Evolutionary conservation across 2,797 vertebrate genomes (phyloP).

Genomic region (Phalloptychus januarius): DNA sequence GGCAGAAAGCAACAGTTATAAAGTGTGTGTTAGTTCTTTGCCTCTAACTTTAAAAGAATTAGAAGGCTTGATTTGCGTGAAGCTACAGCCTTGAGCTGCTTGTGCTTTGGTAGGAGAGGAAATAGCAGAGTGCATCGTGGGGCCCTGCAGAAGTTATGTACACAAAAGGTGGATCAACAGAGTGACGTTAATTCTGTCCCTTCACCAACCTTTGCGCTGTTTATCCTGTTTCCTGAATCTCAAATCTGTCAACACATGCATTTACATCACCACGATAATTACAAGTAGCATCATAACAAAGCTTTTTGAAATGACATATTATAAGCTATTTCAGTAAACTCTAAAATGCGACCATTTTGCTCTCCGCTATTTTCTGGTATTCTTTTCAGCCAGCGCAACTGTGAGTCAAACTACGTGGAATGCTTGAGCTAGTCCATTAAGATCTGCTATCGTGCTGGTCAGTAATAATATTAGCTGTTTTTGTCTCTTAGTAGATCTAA

Average conservation of each 20-base stretch:
- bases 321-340: conserved; percentile 7
- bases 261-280: conserved; percentile 3
- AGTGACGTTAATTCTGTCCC: conserved; percentile 8
- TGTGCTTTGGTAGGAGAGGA: conserved; percentile 46
- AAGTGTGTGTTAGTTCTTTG: conserved; percentile 17
- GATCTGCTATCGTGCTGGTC: not conserved
- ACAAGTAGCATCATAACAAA: not conserved
- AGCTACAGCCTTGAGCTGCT: conserved; percentile 69
- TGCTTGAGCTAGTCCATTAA: conserved; percentile 1
- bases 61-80: conserved; percentile 42
- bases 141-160: conserved; percentile 32
- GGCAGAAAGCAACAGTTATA: conserved; percentile 30
- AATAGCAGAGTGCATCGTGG: not conserved
- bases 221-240: not conserved
- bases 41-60: conserved; percentile 31
- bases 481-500: not conserved
- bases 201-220: conserved; percentile 1
- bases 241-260: conserved; percentile 1
- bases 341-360: not conserved
- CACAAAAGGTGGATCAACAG: conserved; percentile 22
- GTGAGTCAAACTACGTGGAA: not conserved
- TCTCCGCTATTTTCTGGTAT: not conserved
- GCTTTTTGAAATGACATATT: conserved; percentile 17
- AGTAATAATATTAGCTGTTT: conserved; percentile 7
- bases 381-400: not conserved